Percentiles rank a stretch among this genome's conserved stretches.
These are phyloP conservation scores for Tetranychus urticae DNA, from an alignment of 1,140 invertebrate species.

Conservation along the genomic window DNA sequence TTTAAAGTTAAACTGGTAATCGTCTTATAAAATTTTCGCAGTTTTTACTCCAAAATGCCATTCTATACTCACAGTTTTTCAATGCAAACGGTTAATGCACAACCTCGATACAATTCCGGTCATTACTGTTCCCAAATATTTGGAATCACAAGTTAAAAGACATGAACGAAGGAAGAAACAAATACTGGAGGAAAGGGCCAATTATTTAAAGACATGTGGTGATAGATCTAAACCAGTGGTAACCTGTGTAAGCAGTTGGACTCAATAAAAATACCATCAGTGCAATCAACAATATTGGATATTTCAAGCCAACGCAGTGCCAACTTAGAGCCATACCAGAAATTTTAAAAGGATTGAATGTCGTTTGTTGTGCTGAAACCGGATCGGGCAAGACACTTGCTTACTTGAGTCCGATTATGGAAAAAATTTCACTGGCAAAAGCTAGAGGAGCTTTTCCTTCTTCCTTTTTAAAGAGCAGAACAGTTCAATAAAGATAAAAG, in stretches of 20 bases:
- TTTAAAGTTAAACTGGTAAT: no score
- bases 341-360: constrained; percentile 36
- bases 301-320: constrained; percentile 1
- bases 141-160: constrained; percentile 8
- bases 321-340: constrained; percentile 21
- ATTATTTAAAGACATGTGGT: background rate
- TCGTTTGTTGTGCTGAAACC: constrained; percentile 61
- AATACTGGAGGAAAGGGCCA: background rate
- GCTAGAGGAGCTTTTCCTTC: background rate
- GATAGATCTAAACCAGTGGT: constrained; percentile 10
- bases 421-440: constrained; percentile 21
- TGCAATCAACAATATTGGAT: constrained; percentile 1
- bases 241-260: background rate
- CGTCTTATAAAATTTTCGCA: no score
- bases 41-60: no score
- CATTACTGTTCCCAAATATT: constrained; percentile 11
- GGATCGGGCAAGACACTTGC: constrained; percentile 81
- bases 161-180: constrained; percentile 2
- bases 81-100: background rate
- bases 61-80: no score
- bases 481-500: no score
- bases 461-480: no score
- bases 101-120: constrained; percentile 5
- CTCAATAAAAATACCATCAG: background rate
- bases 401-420: constrained; percentile 58